Conservation (phyloP, 2,888 invertebrate species). For the Lepidocyrtinus sp. region DNA sequence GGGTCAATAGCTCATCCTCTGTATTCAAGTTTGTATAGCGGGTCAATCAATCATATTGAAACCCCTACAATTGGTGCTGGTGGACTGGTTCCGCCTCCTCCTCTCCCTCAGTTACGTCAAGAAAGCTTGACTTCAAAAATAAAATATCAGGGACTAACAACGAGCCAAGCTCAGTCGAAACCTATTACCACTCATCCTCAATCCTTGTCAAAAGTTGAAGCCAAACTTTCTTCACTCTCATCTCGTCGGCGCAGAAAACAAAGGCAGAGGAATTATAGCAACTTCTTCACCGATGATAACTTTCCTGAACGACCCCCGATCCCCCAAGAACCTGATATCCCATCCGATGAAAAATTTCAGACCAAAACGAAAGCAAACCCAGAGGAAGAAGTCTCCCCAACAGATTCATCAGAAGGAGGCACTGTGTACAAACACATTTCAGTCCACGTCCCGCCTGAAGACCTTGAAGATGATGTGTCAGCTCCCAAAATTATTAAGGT, state of each 20-base stretch:
- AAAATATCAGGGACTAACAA: not conserved
- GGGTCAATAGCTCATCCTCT: not conserved
- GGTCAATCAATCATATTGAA: not conserved
- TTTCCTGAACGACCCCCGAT: constrained; percentile 43
- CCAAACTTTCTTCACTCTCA: no score
- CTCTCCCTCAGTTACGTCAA: no score
- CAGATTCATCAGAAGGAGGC: constrained; percentile 26
- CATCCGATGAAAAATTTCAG: constrained; percentile 24
- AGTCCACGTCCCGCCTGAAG: constrained; percentile 47
- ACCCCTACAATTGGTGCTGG: not conserved
- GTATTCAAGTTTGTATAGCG: not conserved
- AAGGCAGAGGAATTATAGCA: not conserved
- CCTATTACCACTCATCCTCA: not conserved
- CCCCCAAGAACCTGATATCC: constrained; percentile 43
- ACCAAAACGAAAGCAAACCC: not conserved
- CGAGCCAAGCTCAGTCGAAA: not conserved
- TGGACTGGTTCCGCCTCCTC: not conserved
- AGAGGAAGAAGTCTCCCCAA: not conserved
- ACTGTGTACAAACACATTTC: constrained; percentile 85
- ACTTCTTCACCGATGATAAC: not conserved
- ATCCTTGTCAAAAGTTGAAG: not conserved
- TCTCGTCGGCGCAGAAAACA: not conserved
- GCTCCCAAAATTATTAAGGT: constrained; percentile 36
- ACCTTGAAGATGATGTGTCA: constrained; percentile 42
- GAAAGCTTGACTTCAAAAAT: no score